These are phyloP conservation scores for Melanerpes aurifrons DNA, from an alignment of 2,113 vertebrate genomes.

Conservation along the genomic window DNA sequence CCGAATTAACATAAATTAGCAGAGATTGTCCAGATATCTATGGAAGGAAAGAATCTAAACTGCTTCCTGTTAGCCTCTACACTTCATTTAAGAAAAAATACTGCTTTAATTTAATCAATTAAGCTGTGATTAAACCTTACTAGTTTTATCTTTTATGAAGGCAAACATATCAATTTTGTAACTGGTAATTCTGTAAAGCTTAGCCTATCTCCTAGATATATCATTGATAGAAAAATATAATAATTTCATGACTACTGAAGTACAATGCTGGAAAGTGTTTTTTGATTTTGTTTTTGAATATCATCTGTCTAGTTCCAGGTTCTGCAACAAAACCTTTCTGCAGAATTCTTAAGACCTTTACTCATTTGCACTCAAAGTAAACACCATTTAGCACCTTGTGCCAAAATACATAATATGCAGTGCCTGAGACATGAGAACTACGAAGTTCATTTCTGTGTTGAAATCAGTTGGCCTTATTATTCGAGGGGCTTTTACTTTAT, in stretches of 20 bases:
- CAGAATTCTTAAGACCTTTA: not conserved
- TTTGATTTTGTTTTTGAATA: not conserved
- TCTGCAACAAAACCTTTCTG: conserved; percentile 6
- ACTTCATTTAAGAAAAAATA: not conserved
- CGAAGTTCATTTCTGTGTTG: not conserved
- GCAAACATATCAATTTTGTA: not conserved
- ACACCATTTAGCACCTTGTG: not conserved
- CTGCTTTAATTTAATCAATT: conserved; percentile 4
- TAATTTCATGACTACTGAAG: not conserved
- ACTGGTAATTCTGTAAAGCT: not conserved
- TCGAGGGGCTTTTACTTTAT: not conserved
- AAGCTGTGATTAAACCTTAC: conserved; percentile 7
- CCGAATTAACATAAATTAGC: not conserved
- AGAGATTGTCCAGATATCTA: not conserved
- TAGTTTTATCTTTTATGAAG: conserved; percentile 5
- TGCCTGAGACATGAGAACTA: not conserved
- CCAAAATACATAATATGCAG: not conserved
- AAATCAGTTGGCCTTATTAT: not conserved
- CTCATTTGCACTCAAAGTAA: not conserved
- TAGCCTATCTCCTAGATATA: not conserved
- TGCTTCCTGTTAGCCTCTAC: not conserved
- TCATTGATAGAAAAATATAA: not conserved
- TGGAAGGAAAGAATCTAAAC: not conserved
- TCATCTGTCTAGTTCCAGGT: not conserved
- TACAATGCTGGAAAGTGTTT: not conserved